Conservation (phyloP, 2,888 invertebrate species). For the Limnephilus marmoratus region DNA sequence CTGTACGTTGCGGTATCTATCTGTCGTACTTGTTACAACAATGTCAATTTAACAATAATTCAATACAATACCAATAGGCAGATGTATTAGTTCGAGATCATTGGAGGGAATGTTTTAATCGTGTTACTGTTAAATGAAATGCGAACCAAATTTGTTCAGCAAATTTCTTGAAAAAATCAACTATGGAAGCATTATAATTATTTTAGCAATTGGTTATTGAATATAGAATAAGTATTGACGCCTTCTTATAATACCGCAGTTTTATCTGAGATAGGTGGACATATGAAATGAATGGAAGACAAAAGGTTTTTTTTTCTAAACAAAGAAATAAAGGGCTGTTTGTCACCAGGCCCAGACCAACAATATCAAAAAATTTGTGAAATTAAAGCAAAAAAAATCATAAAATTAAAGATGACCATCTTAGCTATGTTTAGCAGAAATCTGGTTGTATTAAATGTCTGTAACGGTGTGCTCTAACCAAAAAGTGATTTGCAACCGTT, state of each 20-base stretch:
- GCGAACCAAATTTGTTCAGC: not conserved
- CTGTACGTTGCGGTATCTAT: not conserved
- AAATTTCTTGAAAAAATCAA: not conserved
- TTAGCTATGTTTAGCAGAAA: not conserved
- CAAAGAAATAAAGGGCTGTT: slow-evolving; percentile 14
- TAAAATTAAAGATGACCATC: too few species aligned
- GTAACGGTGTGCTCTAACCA: too few species aligned
- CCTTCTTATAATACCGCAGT: not conserved
- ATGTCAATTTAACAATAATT: not conserved
- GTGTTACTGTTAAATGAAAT: not conserved
- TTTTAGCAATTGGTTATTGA: not conserved
- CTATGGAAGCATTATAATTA: not conserved
- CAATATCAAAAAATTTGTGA: not conserved
- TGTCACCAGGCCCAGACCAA: not conserved
- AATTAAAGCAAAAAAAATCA: too few species aligned
- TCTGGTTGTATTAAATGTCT: not conserved
- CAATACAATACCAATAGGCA: not conserved
- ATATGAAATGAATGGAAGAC: not conserved
- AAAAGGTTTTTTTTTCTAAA: slow-evolving; percentile 11
- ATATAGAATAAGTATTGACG: not conserved
- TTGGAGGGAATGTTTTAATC: slow-evolving; percentile 16
- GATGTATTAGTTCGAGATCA: not conserved
- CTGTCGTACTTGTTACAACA: not conserved
- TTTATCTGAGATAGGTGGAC: not conserved
- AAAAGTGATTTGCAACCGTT: too few species aligned